Percentiles rank a stretch among this genome's conserved stretches.
Evolutionary conservation across 2,797 vertebrate genomes (phyloP).

Genomic region (Danio jaintianensis): DNA sequence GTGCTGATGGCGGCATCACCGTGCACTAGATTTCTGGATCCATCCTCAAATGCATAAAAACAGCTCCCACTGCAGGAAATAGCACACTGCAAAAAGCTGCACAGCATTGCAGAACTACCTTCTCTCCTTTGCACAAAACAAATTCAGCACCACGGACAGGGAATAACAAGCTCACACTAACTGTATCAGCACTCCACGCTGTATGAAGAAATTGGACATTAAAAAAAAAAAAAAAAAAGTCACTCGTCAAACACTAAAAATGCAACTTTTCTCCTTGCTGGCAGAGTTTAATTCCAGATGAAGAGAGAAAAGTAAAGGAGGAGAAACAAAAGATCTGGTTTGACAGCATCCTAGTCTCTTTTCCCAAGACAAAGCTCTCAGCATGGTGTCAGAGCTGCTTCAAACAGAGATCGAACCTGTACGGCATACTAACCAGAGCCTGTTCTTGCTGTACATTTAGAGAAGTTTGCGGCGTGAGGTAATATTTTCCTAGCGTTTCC

Average conservation of each 20-base stretch:
- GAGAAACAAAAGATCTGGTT: constrained; percentile 39
- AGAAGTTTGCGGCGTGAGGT: constrained; percentile 19
- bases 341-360: constrained; percentile 51
- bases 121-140: constrained; percentile 17
- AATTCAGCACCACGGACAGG: constrained; percentile 49
- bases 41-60: constrained; percentile 49
- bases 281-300: constrained; percentile 31
- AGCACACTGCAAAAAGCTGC: constrained; percentile 34
- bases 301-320: constrained; percentile 29
- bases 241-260: constrained; percentile 12
- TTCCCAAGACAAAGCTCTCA: constrained; percentile 55
- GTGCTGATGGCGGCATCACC: constrained; percentile 35
- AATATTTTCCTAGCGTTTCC: constrained; percentile 27
- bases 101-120: constrained; percentile 27
- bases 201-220: background rate
- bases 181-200: background rate
- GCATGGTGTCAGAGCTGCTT: constrained; percentile 54
- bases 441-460: constrained; percentile 30
- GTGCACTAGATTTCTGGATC: constrained; percentile 44
- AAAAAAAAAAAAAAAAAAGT: constrained; percentile 18
- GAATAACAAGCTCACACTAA: constrained; percentile 25
- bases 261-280: constrained; percentile 36
- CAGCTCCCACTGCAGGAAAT: constrained; percentile 49
- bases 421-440: constrained; percentile 49
- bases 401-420: constrained; percentile 45